Evolutionary conservation across 2,113 vertebrate species (phyloP), one percentile per base, ranked within the genome.

Genomic region (Menura novaehollandiae): DNA sequence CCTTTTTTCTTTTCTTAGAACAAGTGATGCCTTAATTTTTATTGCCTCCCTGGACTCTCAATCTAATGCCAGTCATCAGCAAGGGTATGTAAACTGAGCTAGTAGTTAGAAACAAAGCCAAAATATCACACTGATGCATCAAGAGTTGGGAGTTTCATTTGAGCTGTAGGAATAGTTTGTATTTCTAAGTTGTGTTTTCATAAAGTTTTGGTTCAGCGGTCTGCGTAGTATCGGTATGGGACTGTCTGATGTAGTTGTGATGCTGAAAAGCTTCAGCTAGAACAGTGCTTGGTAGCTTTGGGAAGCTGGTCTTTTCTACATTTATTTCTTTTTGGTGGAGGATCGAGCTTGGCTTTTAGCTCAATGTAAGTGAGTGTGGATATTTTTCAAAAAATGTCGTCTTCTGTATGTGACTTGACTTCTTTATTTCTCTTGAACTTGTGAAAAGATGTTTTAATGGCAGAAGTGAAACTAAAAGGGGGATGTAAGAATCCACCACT

Each of bases 51-150:
- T 73, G 47, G 32, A 17, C 15, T 46, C 19, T 60, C 23, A 85
- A 11, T 56, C 27, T 63, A 9, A 35, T 8, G 33, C 37, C 26
- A 71, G 9, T 72, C 20, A 68, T n/a, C 26, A 76, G 30, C n/a
- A 78, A 68, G 13, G 15, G 41, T 22, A 3, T 47, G 24, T 60
- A 71, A 77, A 47, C 17, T 23, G 43, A 95, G 46, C 9, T 7
- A 30, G 26, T 19, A 35, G 8, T 11, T 60, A 49, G 58, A 88
- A 85, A 51, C 13, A 43, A 73, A 84, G 4, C 7, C 3, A 49
- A 79, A 26, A 0, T 15, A 24, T 19, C 37, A 43, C n/a, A 11
- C 13, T n/a, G 26, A 23, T 28, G 6, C 1, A 32, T n/a, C 28
- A 19, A 22, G 56, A 62, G 18, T 62, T 35, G 71, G 52, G 5